Percentiles rank a stretch among this genome's conserved stretches.
Conservation (phyloP, 2,888 invertebrate genomes). For the Synergus laeviventris region DNA sequence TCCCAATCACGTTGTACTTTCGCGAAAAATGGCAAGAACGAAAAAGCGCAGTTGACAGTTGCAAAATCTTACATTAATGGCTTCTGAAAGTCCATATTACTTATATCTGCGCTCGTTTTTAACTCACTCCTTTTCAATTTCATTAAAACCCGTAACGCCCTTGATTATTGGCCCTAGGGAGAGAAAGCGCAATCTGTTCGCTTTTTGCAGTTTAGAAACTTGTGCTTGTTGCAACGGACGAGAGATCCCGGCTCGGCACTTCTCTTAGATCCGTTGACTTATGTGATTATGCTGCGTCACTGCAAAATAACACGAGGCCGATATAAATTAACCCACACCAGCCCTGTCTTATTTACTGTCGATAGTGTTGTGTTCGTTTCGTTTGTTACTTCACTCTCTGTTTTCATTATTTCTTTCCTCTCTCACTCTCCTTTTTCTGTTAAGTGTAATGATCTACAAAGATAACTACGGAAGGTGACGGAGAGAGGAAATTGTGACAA, state of each 20-base stretch:
- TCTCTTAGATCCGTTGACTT: slow-evolving; percentile 60
- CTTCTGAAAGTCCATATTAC: background rate
- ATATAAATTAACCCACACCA: slow-evolving; percentile 55
- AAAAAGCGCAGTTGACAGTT: background rate
- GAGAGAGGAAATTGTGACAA: slow-evolving; percentile 55
- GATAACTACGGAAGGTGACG: slow-evolving; percentile 46
- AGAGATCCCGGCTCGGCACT: slow-evolving; percentile 61
- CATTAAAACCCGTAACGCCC: background rate
- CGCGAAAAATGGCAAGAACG: background rate
- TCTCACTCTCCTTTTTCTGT: background rate
- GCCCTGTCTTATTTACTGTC: background rate
- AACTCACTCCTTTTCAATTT: background rate
- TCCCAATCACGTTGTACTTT: background rate
- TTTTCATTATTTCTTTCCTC: slow-evolving; percentile 17
- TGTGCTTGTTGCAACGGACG: slow-evolving; percentile 73
- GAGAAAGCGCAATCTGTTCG: slow-evolving; percentile 2
- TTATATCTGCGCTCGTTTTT: background rate
- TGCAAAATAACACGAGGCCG: slow-evolving; percentile 68
- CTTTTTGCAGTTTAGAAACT: slow-evolving; percentile 62
- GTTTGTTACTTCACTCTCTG: slow-evolving; percentile 38
- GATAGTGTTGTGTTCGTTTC: slow-evolving; percentile 32
- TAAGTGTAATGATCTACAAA: background rate
- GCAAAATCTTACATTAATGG: background rate
- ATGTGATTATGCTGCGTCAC: slow-evolving; percentile 70
- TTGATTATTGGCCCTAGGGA: background rate